Percentiles rank a stretch among this genome's conserved stretches.
Conservation (phyloP, 2,797 vertebrate species). For the Bufotes viridis region DNA sequence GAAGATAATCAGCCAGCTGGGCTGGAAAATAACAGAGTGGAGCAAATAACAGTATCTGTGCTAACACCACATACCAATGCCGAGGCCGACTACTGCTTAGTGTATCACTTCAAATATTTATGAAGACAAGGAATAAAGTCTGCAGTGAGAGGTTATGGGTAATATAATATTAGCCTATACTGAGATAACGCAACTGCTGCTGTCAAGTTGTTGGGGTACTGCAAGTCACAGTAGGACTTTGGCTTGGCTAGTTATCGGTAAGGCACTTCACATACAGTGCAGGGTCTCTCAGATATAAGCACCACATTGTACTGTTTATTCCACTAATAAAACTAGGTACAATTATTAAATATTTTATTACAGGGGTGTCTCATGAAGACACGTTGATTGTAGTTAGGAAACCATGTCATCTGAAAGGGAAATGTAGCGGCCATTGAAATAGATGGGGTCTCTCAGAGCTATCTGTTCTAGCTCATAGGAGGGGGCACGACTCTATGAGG, state of each 20-base stretch:
- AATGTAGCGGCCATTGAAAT: too few species aligned
- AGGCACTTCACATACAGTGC: not conserved
- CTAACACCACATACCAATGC: constrained; percentile 22
- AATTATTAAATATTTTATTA: not conserved
- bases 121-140: not conserved
- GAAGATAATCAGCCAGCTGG: constrained; percentile 44
- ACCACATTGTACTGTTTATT: not conserved
- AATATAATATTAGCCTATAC: not conserved
- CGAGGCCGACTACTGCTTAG: not conserved
- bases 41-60: constrained; percentile 29
- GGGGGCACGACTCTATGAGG: too few species aligned
- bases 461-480: too few species aligned
- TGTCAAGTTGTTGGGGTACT: not conserved
- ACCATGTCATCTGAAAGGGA: not conserved
- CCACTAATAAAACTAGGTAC: not conserved
- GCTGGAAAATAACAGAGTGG: constrained; percentile 44
- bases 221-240: not conserved
- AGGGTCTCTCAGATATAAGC: not conserved
- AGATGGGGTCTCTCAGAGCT: too few species aligned
- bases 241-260: not conserved
- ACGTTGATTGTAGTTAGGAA: not conserved
- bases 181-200: not conserved
- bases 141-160: not conserved
- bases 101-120: not conserved
- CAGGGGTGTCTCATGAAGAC: not conserved